These are phyloP conservation scores for Salvator merianae DNA, from an alignment of 2,113 vertebrate genomes.

Conservation along the genomic window DNA sequence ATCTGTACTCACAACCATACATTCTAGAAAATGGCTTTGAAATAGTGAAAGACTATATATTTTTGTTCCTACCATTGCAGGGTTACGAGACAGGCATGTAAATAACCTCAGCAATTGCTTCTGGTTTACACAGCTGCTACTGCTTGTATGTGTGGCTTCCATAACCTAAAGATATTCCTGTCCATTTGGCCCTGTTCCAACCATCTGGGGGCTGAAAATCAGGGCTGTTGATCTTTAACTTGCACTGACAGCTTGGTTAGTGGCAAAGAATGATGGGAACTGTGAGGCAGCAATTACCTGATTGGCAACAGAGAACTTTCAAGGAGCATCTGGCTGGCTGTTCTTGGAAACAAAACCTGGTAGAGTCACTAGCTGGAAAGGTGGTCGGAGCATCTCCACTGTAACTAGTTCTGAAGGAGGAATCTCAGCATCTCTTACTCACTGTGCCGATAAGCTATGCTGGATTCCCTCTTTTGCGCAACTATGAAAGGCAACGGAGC, in stretches of 20 bases:
- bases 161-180: neutral
- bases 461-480: too few species aligned
- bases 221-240: too few species aligned
- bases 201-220: too few species aligned
- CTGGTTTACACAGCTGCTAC: neutral
- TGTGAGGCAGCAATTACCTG: too few species aligned
- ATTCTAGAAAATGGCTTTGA: neutral
- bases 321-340: neutral
- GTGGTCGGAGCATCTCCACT: too few species aligned
- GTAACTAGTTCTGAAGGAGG: too few species aligned
- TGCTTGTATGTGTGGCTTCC: neutral
- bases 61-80: neutral
- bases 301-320: neutral
- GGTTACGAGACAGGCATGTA: too few species aligned
- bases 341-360: neutral
- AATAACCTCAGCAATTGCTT: neutral
- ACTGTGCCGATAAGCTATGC: too few species aligned
- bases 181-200: neutral
- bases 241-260: neutral
- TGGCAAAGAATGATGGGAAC: neutral
- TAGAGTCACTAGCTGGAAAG: too few species aligned
- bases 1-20: too few species aligned
- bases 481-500: too few species aligned
- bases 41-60: neutral
- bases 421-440: too few species aligned